These are phyloP conservation scores for Euclidia mi DNA, from an alignment of 2,888 invertebrate species.

Conservation along the genomic window DNA sequence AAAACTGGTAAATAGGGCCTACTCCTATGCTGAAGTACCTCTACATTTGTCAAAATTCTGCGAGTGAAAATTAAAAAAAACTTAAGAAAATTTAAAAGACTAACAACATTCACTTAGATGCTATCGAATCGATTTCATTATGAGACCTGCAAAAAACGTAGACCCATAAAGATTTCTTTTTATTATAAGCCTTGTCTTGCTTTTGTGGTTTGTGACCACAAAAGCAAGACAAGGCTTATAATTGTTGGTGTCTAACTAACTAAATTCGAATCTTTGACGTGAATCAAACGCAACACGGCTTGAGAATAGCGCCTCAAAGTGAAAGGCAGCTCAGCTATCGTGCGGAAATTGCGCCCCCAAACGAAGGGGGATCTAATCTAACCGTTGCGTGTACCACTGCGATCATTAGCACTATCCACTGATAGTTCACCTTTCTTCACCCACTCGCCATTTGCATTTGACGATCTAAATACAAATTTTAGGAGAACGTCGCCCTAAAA, in stretches of 20 bases:
- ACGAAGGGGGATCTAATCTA: constrained; percentile 84
- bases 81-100: too few relatives aligned
- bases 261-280: background rate
- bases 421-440: constrained; percentile 73
- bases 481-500: constrained; percentile 19
- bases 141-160: too few relatives aligned
- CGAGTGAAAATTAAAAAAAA: too few relatives aligned
- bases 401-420: constrained; percentile 81
- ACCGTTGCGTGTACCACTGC: constrained; percentile 79
- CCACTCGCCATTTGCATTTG: constrained; percentile 46
- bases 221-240: too few relatives aligned
- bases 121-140: too few relatives aligned
- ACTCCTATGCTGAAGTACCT: too few relatives aligned
- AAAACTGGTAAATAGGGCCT: too few relatives aligned
- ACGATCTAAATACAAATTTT: constrained; percentile 27
- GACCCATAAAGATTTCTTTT: too few relatives aligned
- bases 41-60: too few relatives aligned
- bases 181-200: too few relatives aligned
- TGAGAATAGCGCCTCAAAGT: constrained; percentile 50
- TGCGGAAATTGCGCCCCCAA: constrained; percentile 84
- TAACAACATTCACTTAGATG: too few relatives aligned
- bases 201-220: too few relatives aligned
- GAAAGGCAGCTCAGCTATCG: constrained; percentile 70
- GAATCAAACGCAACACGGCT: constrained; percentile 15
- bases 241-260: background rate